These are phyloP conservation scores for Bettongia penicillata DNA, from an alignment of 2,113 vertebrate species.

Conservation along the genomic window DNA sequence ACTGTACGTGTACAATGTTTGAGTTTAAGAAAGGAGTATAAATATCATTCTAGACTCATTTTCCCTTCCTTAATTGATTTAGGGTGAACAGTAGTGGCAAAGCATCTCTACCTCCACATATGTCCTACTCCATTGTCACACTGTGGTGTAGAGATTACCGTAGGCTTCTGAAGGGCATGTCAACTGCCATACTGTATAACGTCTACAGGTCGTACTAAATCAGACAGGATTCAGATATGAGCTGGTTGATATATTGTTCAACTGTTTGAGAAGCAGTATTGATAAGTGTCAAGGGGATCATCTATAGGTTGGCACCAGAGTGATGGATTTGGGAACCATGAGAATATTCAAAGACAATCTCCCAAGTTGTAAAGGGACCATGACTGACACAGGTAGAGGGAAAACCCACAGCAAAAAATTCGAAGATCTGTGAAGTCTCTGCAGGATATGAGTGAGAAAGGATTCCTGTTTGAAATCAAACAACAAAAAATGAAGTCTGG, in stretches of 20 bases:
- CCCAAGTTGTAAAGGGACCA: neutral
- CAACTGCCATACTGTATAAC: neutral
- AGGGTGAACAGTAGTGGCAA: neutral
- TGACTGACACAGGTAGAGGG: neutral
- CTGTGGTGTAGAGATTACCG: neutral
- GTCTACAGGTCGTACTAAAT: neutral
- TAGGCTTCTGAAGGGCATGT: neutral
- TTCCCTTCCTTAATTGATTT: neutral
- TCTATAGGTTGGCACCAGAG: neutral
- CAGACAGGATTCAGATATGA: neutral
- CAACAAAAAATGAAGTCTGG: neutral
- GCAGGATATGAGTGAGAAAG: neutral
- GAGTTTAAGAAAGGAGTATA: neutral
- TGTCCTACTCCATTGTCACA: neutral
- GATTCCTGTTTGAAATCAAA: neutral
- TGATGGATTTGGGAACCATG: neutral
- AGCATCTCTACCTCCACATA: neutral
- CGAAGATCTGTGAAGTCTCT: neutral
- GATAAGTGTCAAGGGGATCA: neutral
- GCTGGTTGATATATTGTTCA: neutral
- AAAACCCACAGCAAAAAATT: neutral
- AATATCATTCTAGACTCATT: neutral
- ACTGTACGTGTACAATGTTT: neutral
- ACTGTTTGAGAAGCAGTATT: neutral
- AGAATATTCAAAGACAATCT: neutral